Base-by-base conservation (phyloP, 2,888 invertebrate genomes). In the Xanthostigma xanthostigma region DNA sequence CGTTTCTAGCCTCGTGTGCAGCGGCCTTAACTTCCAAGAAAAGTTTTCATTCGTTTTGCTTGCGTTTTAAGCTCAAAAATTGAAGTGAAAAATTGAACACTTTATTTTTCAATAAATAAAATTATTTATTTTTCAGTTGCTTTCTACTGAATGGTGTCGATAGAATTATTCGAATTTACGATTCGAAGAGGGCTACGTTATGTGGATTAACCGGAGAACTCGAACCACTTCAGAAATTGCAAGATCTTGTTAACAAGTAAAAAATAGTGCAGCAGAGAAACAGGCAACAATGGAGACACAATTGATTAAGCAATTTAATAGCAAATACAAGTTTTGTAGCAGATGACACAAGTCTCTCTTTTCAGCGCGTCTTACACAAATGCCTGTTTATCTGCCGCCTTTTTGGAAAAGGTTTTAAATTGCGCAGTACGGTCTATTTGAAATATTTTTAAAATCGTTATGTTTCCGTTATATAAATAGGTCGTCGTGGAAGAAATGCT, bases 401-500 rank as follows among this genome's bases (percentile, higher is more conserved):
- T 27, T 17, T 27, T 27, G 27, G 27, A 27, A 5, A 27, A 27
- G 1, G 27, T 27, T 27, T 17, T 27, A 27, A 27, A 27, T 27
- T 27, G 27, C 27, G 6, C 6, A 27, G 27, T 3, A 39, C 27
- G 27, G 27, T 27, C 27, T 27, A 27, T 27, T 27, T 5, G 27
- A 27, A 27, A 3, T 3, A 27, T 14, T 47, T 33, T 38, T 43
- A 27, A 27, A 27, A 27, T 27, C 6, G 27, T 27, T 6, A 27
- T 50, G 48, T 6, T 27, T 27, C 27, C 6, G 27, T 6, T 6
- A 27, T 27, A 43, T 39, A 55, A 61, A 35, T 58, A 85, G 85
- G 69, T 93, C 93, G 0, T 86, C 92, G 59, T 95, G 95, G 95
- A 94, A 93, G 65, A 93, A 93, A 61, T 94, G 94, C 59, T 93